A percentile compares a stretch with the other conserved stretches of the same genome.
Conservation (phyloP, 2,888 invertebrate species). For the Watsonalla binaria region DNA sequence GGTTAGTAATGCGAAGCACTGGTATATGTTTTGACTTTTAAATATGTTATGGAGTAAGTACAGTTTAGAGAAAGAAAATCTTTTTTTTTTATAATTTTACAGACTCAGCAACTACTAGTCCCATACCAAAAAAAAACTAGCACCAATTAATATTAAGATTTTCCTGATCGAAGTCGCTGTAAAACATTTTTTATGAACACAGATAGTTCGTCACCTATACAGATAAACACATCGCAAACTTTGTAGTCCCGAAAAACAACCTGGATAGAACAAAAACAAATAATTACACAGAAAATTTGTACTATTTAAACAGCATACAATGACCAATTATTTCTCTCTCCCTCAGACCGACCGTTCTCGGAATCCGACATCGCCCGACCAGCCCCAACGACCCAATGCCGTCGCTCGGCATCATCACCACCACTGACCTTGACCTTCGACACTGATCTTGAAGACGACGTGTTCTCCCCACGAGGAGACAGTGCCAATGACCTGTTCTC, state of each 20-base stretch:
- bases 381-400: constrained; percentile 38
- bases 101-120: background rate
- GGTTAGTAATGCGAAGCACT: background rate
- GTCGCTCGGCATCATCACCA: constrained; percentile 62
- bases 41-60: background rate
- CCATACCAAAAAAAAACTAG: background rate
- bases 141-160: too few species aligned
- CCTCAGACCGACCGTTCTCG: constrained; percentile 66
- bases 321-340: constrained; percentile 10
- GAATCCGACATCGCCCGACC: constrained; percentile 60
- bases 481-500: constrained; percentile 63
- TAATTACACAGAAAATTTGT: too few species aligned
- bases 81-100: too few species aligned
- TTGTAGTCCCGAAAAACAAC: too few species aligned
- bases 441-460: constrained; percentile 68
- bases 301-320: background rate
- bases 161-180: too few species aligned
- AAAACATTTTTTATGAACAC: too few species aligned
- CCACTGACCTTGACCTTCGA: constrained; percentile 59
- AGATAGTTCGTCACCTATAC: too few species aligned
- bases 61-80: too few species aligned
- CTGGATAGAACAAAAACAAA: too few species aligned
- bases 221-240: too few species aligned
- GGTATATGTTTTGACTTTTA: background rate
- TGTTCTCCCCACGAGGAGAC: constrained; percentile 61